A percentile compares a stretch with the other conserved stretches of the same genome.
Conservation (phyloP, 2,888 invertebrate genomes). For the Serripes groenlandicus region DNA sequence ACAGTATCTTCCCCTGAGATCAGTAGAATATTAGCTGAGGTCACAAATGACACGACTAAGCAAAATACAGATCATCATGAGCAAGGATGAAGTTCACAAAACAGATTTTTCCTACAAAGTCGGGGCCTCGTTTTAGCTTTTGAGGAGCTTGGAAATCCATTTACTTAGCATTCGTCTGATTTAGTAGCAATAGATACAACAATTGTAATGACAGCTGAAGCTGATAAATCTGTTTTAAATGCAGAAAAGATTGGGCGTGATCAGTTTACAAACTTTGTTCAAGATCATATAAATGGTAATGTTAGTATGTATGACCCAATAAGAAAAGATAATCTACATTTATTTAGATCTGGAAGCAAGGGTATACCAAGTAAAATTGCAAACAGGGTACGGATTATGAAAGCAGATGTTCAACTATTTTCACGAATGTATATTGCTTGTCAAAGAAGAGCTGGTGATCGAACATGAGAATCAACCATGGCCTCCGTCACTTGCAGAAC, state of each 20-base stretch:
- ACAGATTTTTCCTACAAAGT: background rate
- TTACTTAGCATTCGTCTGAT: constrained; percentile 25
- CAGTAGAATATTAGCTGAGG: constrained; percentile 6
- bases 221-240: background rate
- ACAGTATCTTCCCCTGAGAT: constrained; percentile 11
- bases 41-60: background rate
- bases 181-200: constrained; percentile 27
- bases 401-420: constrained; percentile 1
- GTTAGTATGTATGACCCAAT: background rate
- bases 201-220: background rate
- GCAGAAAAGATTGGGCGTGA: background rate
- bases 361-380: background rate
- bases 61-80: constrained; percentile 13
- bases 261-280: constrained; percentile 22
- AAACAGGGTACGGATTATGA: background rate
- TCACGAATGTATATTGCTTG: constrained; percentile 9
- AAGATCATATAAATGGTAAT: background rate
- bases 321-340: background rate
- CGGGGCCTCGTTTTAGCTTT: background rate
- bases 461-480: background rate
- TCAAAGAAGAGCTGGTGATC: background rate
- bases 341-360: background rate
- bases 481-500: background rate
- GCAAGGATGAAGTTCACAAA: background rate
- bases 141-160: constrained; percentile 18